Evolutionary conservation across 2,888 invertebrate genomes (phyloP), one percentile per base, ranked within the genome.

Genomic region (Chloroclysta siterata): DNA sequence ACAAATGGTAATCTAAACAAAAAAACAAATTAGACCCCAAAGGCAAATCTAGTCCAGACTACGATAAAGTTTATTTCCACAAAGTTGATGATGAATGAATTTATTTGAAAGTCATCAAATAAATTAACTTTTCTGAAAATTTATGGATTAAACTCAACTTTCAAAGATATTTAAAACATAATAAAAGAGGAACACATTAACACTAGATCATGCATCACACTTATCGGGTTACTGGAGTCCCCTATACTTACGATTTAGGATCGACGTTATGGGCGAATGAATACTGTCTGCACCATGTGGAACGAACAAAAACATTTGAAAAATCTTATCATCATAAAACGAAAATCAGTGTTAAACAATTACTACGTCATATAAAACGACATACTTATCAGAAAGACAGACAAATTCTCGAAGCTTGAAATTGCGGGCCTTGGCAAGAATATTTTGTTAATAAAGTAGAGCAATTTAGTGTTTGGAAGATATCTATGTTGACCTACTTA

Each of bases 241-340:
- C 67, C 58, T 69, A 73, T 90, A 93, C 92, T 93, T 84, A 93
- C 92, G 84, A 80, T 75, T 75, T 78, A 62, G 90, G 89, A 74
- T 90, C 89, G 82, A 90, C 77, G 87, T 92, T 91, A 88, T 91
- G 91, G 81, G 88, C 91, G 89, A 91, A 93, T 77, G 93, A 93
- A 80, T 83, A 91, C 73, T 56, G 82, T 78, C 92, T 89, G 89
- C 89, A 83, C 84, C 88, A 88, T 88, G 84, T 76, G 87, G 84
- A 72, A 78, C 76, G 75, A 81, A 82, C 67, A 78, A 76, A 79
- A 57, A 66, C 52, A 62, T 51, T 65, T 56, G 46, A 70, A 59
- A 58, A 65, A 73, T 69, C 46, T 76, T 79, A 77, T 76, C 77
- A 70, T 59, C 63, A 70, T 63, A 68, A 50, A 50, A 50, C 36